A percentile compares a stretch with the other conserved stretches of the same genome.
Evolutionary conservation across 2,797 vertebrate genomes (phyloP).

Genomic region (Propithecus deckenii): DNA sequence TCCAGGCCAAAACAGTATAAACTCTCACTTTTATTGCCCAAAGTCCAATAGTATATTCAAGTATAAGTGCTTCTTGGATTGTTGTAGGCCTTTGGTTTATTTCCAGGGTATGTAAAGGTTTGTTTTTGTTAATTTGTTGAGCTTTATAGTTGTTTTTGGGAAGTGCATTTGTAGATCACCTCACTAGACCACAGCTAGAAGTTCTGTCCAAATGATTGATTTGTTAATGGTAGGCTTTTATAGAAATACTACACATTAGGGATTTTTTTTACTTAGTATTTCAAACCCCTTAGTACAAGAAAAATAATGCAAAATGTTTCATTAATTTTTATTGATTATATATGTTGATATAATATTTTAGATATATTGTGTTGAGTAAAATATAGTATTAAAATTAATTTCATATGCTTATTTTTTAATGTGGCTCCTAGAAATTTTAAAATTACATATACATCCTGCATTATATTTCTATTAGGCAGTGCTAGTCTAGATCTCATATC

Average conservation of each 20-base stretch:
- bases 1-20: neutral
- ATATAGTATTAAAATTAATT: slow-evolving; percentile 21
- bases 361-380: neutral
- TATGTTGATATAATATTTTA: neutral
- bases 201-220: neutral
- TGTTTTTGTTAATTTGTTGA: neutral
- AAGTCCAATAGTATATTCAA: neutral
- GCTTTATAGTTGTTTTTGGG: neutral
- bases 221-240: neutral
- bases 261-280: neutral
- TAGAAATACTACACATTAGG: neutral
- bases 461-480: neutral
- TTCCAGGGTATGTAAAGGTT: neutral
- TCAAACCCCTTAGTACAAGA: neutral
- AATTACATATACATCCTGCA: neutral
- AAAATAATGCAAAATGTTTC: neutral
- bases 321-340: neutral
- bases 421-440: neutral
- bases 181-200: neutral
- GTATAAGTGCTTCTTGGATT: neutral
- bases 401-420: neutral
- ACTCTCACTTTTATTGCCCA: neutral
- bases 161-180: neutral
- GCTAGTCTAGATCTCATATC: neutral
- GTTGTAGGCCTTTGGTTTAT: neutral